Conservation (phyloP, 2,797 vertebrate species). For the Diplodus sargus region DNA sequence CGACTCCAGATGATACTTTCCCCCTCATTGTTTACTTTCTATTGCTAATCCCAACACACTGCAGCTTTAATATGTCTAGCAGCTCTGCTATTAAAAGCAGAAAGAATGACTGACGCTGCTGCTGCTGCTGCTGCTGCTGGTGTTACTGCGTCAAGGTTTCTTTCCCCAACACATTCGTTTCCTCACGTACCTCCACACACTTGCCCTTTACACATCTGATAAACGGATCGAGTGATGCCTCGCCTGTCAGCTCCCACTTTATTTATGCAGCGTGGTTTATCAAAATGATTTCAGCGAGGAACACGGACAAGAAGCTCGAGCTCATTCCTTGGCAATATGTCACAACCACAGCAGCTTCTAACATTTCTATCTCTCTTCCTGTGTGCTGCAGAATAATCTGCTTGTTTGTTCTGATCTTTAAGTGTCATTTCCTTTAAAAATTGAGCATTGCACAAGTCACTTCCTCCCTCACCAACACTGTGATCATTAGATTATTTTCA, state of each 20-base stretch:
- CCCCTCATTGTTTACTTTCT: constrained; percentile 35
- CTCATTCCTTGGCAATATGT: no score
- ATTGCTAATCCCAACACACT: constrained; percentile 14
- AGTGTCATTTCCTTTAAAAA: background rate
- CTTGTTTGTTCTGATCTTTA: background rate
- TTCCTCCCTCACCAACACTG: background rate
- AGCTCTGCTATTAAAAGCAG: constrained; percentile 52
- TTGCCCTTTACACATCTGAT: constrained; percentile 15
- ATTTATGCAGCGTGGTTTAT: background rate
- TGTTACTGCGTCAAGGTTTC: constrained; percentile 2
- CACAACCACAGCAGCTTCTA: no score
- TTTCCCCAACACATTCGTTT: constrained; percentile 24
- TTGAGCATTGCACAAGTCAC: background rate
- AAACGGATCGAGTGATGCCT: background rate
- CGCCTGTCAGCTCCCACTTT: background rate
- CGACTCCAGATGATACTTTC: constrained; percentile 40
- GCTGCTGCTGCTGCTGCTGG: background rate
- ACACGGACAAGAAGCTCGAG: no score
- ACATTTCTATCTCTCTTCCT: background rate
- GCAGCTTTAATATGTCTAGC: no score
- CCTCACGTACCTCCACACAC: background rate
- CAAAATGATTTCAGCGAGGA: constrained; percentile 1
- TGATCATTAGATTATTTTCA: background rate
- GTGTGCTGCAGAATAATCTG: background rate
- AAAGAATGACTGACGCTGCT: constrained; percentile 22